Evolutionary conservation across 2,888 invertebrate species (phyloP).

Genomic region (Cerceris rybyensis): DNA sequence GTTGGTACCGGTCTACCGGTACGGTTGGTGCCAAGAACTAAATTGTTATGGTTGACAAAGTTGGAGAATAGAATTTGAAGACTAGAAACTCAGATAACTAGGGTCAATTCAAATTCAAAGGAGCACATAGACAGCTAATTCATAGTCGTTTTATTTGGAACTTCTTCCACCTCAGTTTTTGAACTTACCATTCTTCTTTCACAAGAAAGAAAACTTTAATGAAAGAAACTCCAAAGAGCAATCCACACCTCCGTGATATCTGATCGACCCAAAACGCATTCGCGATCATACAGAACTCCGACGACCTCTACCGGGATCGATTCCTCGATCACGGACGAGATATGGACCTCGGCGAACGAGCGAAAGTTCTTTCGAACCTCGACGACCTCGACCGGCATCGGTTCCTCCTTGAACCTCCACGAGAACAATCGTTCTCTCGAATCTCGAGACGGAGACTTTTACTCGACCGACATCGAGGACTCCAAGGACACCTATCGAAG

Average conservation of each 20-base stretch:
- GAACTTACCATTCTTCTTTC: too few species aligned
- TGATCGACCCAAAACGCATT: neutral
- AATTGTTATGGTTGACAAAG: too few species aligned
- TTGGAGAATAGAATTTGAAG: too few species aligned
- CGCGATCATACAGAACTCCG: conserved; percentile 65
- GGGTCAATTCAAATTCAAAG: too few species aligned
- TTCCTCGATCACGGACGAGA: conserved; percentile 74
- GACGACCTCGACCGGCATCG: conserved; percentile 76
- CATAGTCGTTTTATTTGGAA: too few species aligned
- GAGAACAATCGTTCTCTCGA: conserved; percentile 76
- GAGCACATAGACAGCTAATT: too few species aligned
- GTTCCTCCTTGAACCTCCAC: conserved; percentile 75
- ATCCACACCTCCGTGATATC: neutral
- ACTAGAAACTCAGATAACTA: too few species aligned
- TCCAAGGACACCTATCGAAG: conserved; percentile 70
- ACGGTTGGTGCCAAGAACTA: too few species aligned
- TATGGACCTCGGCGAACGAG: conserved; percentile 75
- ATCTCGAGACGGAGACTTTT: conserved; percentile 74
- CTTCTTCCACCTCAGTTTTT: too few species aligned
- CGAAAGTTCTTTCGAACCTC: conserved; percentile 74
- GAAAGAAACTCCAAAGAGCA: too few species aligned
- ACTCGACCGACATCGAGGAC: conserved; percentile 74
- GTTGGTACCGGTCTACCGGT: too few species aligned
- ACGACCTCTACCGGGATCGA: conserved; percentile 73
- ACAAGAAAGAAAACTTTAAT: too few species aligned